Base-by-base conservation (phyloP, 2,888 invertebrate genomes). In the Cosmorhoe ocellata region DNA sequence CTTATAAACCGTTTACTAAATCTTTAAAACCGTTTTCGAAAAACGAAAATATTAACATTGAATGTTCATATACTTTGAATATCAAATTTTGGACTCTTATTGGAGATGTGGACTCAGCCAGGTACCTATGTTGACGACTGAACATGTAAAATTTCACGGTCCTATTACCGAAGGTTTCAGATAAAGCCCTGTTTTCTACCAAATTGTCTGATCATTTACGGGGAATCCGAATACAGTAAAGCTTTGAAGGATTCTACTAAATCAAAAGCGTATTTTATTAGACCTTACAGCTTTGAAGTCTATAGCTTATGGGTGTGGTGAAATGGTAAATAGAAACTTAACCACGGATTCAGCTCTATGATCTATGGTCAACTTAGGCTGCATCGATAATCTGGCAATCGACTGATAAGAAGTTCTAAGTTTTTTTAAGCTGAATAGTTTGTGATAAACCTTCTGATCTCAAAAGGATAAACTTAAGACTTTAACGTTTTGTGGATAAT, bases 151-250 rank as follows among this genome's bases (percentile, higher is more conserved):
- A 40, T 40, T 51, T 51, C 39, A 51, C 44, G 36, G 40, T 40
- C 47, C 47, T 40, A 43, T 55, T 47, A 46, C 44, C 40, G 47
- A 38, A 32, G 40, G 41, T 36, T 44, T 44, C 37, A 38, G 37
- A 51, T 44, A 56, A 56, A 51, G 47, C 51, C 51, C 32, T 42
- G 43, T 44, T 44, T 51, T 45, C 48, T 41, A 37, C 47, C 48
- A 51, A 51, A 56, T 56, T 42, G 41, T 41, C 44, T 34, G 48
- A 56, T 56, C 56, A 56, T 56, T 49, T 40, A 38, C 38, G 48
- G 39, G 41, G 38, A 51, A 55, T 41, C 47, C 33, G 37, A 48
- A 51, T 51, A 42, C 43, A 55, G 40, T 36, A 39, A 51, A 40
- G 43, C 33, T 51, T 51, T 41, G 41, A 42, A 31, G 36, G 38